Evolutionary conservation across 2,888 invertebrate species (phyloP).

Genomic region (Hypena proboscidalis): DNA sequence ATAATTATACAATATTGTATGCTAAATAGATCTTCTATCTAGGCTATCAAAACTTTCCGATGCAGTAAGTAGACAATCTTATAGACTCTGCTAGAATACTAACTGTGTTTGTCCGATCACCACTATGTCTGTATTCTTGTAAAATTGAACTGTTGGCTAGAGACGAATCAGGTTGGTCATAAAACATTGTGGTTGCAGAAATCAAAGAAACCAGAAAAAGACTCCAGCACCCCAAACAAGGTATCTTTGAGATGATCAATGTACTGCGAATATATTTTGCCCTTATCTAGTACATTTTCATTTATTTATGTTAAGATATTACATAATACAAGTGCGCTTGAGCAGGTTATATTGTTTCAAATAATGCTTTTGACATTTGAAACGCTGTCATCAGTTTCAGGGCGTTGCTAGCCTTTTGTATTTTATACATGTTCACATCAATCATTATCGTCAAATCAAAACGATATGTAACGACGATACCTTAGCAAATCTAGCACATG

Average conservation of each 20-base stretch:
- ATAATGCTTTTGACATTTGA: no score
- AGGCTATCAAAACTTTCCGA: conserved; percentile 10
- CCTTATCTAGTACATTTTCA: conserved; percentile 39
- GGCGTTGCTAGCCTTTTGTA: no score
- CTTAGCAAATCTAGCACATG: no score
- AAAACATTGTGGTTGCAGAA: conserved; percentile 87
- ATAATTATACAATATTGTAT: no score
- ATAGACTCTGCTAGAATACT: conserved; percentile 27
- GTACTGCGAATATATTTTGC: conserved; percentile 36
- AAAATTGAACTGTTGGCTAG: conserved; percentile 24
- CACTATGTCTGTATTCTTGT: conserved; percentile 9
- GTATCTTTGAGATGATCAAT: conserved; percentile 81
- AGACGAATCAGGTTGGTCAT: conserved; percentile 46
- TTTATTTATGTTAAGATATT: conserved; percentile 47
- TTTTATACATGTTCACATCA: no score
- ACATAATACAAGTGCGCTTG: no score
- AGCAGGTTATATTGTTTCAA: no score
- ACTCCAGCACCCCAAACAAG: conserved; percentile 89
- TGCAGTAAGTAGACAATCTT: conserved; percentile 24
- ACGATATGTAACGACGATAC: no score
- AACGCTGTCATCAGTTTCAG: no score
- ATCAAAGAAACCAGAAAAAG: conserved; percentile 91
- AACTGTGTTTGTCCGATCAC: conserved; percentile 28
- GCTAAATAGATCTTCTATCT: no score
- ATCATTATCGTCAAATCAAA: no score